Percentiles rank a stretch among this genome's conserved stretches.
Conservation (phyloP, 2,888 invertebrate genomes). For the Platypus cylindrus region DNA sequence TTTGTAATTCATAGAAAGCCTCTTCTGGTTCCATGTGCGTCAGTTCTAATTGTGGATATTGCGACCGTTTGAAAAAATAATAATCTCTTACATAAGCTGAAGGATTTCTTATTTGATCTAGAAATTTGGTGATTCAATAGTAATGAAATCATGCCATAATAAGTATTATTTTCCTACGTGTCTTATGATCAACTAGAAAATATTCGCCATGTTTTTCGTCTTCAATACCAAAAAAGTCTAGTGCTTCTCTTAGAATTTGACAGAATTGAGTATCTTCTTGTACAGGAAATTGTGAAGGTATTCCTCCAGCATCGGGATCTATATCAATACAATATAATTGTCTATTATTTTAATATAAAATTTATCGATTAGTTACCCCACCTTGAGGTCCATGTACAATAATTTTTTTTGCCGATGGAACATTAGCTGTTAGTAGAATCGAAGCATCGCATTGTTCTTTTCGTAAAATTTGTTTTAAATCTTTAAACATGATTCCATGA, state of each 20-base stretch:
- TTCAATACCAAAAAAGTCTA: conserved; percentile 95
- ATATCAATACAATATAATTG: conserved; percentile 5
- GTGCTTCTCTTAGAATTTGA: conserved; percentile 85
- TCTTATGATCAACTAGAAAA: conserved; percentile 96
- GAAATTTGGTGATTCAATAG: conserved; percentile 8
- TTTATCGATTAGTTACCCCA: conserved; percentile 19
- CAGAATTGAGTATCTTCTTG: conserved; percentile 96
- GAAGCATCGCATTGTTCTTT: conserved; percentile 99
- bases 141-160: not conserved
- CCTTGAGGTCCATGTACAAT: conserved; percentile 87
- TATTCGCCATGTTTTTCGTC: conserved; percentile 79
- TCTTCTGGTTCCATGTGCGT: conserved; percentile 87
- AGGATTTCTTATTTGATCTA: conserved; percentile 94
- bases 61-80: conserved; percentile 63
- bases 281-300: conserved; percentile 96
- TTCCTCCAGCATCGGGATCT: conserved; percentile 82
- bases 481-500: conserved; percentile 98
- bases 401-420: conserved; percentile 98
- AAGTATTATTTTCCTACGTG: conserved; percentile 52
- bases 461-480: conserved; percentile 92
- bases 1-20: conserved; percentile 80
- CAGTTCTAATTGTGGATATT: conserved; percentile 92
- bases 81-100: conserved; percentile 91
- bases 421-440: conserved; percentile 93
- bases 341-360: not conserved